Evolutionary conservation across 2,113 vertebrate species (phyloP), one percentile per base, ranked within the genome.

Genomic region (Chaetura pelagica): DNA sequence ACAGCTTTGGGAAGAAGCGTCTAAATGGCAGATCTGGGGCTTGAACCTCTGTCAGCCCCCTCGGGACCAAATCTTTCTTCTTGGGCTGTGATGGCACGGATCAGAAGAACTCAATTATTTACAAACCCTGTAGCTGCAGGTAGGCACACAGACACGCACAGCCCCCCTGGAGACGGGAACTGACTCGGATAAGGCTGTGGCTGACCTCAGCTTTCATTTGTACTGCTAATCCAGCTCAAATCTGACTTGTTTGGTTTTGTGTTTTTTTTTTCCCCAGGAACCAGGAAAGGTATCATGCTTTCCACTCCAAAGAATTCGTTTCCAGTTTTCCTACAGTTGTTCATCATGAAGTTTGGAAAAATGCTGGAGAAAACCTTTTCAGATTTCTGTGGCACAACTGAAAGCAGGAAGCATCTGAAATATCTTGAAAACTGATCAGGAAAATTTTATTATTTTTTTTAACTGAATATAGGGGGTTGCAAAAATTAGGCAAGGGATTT

Each of bases 11-110:
- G 94, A 95, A 95, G 91, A 96, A 89, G 87, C 2, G 15, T 93
- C 87, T 96, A 96, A 96, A 93, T 96, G 93, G 95, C 94, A 97
- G 91, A 95, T 97, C 94, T 95, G 96, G 89, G 94, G 87, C 93
- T 94, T 95, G 94, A 97, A 96, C 95, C 94, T 91, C 95, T 96
- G 93, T 94, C 91, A 93, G 81, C 87, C 81, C 96, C 88, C 91
- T 95, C 76, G 92, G 85, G 94, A 96, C 86, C 71, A 22, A 84
- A 91, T 93, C 91, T 93, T 94, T 94, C 89, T 96, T 94, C 80
- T 78, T 66, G 84, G 42, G 62, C 83, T 26, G 69, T 42, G 81
- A 72, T 61, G 89, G 80, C 81, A 29, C 1, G 5, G 90, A 94
- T 89, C 87, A 88, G 91, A 84, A 83, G 34, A 75, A 44, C 81